These are phyloP conservation scores for Ostrea edulis DNA, from an alignment of 1,140 invertebrate genomes.

Conservation along the genomic window DNA sequence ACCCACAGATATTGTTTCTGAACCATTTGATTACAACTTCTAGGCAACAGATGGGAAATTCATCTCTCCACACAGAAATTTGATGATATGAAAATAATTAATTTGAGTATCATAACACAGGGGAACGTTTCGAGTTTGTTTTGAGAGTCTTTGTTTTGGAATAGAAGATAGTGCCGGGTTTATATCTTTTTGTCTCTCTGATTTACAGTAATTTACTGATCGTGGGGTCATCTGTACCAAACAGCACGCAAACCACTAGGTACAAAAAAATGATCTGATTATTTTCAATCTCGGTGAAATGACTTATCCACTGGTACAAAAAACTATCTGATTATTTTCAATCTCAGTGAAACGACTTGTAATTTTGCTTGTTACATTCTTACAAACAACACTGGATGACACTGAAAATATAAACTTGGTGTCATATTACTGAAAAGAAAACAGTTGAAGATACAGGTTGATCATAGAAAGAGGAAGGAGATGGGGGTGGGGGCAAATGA, in stretches of 20 bases:
- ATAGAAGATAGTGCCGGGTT: not conserved
- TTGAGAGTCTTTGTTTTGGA: not conserved
- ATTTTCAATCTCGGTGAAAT: conserved; percentile 26
- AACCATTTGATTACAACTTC: conserved; percentile 24
- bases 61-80: conserved; percentile 22
- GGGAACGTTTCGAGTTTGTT: conserved; percentile 16
- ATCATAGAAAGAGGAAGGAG: too few relatives aligned
- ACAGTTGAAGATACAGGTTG: not conserved
- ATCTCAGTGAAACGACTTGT: not conserved
- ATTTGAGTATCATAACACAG: conserved; percentile 20
- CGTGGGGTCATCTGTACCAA: not conserved
- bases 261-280: not conserved
- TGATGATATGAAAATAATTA: conserved; percentile 38
- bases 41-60: conserved; percentile 8
- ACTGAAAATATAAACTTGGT: not conserved
- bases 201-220: not conserved
- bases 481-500: too few relatives aligned
- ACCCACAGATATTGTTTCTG: conserved; percentile 6
- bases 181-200: conserved; percentile 1
- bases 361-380: not conserved
- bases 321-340: conserved; percentile 6
- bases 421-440: not conserved
- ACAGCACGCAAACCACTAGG: not conserved
- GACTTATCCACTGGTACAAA: too few relatives aligned
- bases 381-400: not conserved